These are phyloP conservation scores for Caranx ignobilis DNA, from an alignment of 2,113 vertebrate species.

Conservation along the genomic window DNA sequence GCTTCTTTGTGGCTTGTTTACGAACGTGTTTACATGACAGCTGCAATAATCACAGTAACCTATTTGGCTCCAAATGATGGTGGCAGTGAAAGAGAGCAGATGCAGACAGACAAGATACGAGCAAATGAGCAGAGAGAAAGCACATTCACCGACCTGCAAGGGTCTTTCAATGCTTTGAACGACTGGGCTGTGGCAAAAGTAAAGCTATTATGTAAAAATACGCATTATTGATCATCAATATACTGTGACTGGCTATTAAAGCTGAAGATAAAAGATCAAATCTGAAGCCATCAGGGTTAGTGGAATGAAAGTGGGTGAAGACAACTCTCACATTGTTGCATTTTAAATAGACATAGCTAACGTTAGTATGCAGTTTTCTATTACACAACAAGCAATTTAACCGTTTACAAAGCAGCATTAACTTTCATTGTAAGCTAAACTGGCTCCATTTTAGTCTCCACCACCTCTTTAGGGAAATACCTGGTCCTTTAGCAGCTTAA, in stretches of 20 bases:
- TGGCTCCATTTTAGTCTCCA: neutral
- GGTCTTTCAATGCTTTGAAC: too few species aligned
- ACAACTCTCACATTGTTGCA: too few species aligned
- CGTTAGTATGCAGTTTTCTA: neutral
- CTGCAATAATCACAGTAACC: conserved; percentile 32
- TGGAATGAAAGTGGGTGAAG: neutral
- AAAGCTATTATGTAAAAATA: neutral
- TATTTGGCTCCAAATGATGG: conserved; percentile 15
- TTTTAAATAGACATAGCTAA: neutral
- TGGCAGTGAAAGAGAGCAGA: conserved; percentile 15
- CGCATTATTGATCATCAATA: neutral
- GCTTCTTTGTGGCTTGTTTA: conserved; percentile 62
- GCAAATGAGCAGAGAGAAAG: neutral
- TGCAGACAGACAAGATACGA: neutral
- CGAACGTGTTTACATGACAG: conserved; percentile 46
- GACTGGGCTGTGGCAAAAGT: neutral
- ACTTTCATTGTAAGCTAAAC: neutral
- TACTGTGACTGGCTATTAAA: neutral
- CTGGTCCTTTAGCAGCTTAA: neutral
- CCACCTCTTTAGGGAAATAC: neutral
- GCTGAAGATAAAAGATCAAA: neutral
- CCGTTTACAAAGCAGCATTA: neutral
- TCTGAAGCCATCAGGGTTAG: neutral
- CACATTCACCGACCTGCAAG: too few species aligned
- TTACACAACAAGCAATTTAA: neutral